Percentiles rank a stretch among this genome's conserved stretches.
phyloP scores from a whole-genome alignment of 1,140 invertebrate species.

The Heliconius congener region DNA sequence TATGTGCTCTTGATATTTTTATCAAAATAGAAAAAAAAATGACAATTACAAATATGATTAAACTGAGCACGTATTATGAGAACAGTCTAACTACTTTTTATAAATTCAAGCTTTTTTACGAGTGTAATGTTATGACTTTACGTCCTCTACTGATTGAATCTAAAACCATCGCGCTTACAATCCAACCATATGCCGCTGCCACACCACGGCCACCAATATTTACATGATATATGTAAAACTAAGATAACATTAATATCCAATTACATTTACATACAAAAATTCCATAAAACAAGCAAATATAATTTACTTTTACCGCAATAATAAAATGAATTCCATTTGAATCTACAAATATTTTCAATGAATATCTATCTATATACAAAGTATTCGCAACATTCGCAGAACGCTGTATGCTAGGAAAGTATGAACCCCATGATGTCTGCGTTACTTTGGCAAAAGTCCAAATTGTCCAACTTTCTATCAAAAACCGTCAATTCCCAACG shows the following conservation, averaged over 20 bases:
- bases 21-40: too few species aligned
- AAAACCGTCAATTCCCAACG: slow-evolving; percentile 1
- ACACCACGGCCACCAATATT: not conserved
- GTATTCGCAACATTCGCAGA: not conserved
- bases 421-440: not conserved
- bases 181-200: not conserved
- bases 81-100: too few species aligned
- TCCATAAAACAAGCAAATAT: too few species aligned
- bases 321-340: not conserved
- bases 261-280: too few species aligned
- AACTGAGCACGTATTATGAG: too few species aligned
- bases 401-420: not conserved
- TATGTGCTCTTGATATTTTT: too few species aligned
- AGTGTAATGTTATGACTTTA: too few species aligned
- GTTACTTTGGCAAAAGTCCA: not conserved
- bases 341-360: not conserved
- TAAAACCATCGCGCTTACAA: not conserved
- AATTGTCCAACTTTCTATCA: slow-evolving; percentile 16
- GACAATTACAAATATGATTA: too few species aligned
- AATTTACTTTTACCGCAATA: too few species aligned
- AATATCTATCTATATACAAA: not conserved
- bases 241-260: too few species aligned
- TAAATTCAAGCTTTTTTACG: too few species aligned
- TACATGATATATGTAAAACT: not conserved
- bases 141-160: not conserved